Evolutionary conservation across 2,113 vertebrate species (phyloP).

Genomic region (Scolopax mira): DNA sequence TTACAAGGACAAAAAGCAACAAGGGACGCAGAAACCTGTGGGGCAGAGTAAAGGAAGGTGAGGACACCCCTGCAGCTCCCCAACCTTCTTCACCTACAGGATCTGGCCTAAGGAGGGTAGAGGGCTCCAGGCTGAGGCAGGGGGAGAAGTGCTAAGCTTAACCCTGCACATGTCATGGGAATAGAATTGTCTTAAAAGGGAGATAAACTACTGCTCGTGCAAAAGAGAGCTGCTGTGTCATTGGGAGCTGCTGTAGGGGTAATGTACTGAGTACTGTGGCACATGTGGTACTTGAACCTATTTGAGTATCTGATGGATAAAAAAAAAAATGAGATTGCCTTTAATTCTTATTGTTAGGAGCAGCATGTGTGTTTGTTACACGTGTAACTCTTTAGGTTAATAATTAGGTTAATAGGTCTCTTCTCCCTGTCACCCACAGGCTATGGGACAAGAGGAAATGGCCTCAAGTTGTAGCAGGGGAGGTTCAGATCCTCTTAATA

Average conservation of each 20-base stretch:
- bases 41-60: constrained; percentile 6
- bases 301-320: neutral
- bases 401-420: too few species aligned
- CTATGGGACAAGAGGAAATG: too few species aligned
- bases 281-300: neutral
- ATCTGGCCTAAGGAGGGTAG: neutral
- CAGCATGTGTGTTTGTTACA: neutral
- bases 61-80: neutral
- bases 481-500: too few species aligned
- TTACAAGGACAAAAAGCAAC: neutral
- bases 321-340: neutral
- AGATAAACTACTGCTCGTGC: neutral
- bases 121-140: neutral
- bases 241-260: neutral
- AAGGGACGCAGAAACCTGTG: neutral
- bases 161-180: fast-evolving
- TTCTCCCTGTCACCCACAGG: too few species aligned
- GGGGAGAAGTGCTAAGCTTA: neutral
- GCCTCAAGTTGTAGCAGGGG: too few species aligned
- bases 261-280: neutral
- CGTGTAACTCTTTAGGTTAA: neutral
- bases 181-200: neutral
- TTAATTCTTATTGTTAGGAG: neutral
- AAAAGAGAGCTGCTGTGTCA: too few species aligned
- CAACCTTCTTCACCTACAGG: neutral